phyloP scores from a whole-genome alignment of 2,888 invertebrate species.

The Cerceris ruficornis region DNA sequence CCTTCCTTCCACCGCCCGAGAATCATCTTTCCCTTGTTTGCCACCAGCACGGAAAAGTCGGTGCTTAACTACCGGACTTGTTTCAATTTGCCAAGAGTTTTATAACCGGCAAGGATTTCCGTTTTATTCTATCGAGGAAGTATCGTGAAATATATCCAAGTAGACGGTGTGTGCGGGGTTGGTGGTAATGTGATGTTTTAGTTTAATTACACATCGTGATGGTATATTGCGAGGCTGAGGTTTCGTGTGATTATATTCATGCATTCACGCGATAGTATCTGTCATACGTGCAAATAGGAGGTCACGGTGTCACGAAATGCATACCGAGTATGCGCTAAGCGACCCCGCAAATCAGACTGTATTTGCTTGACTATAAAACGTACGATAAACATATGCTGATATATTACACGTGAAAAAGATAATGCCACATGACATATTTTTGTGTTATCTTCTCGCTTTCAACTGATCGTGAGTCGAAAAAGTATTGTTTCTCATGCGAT shows the following conservation, averaged over 20 bases:
- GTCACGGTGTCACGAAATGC: slow-evolving; percentile 60
- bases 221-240: slow-evolving; percentile 17
- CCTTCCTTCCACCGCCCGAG: slow-evolving; percentile 42
- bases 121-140: neutral
- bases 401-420: slow-evolving; percentile 42
- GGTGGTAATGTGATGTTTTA: neutral
- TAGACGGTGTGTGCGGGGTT: neutral
- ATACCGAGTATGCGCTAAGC: slow-evolving; percentile 44
- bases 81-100: slow-evolving; percentile 32
- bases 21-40: slow-evolving; percentile 56
- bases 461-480: too few species aligned
- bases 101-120: neutral
- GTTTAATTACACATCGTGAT: slow-evolving; percentile 5
- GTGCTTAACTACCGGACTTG: slow-evolving; percentile 29
- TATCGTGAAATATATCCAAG: neutral
- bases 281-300: slow-evolving; percentile 44
- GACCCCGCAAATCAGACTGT: slow-evolving; percentile 51
- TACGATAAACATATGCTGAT: slow-evolving; percentile 45
- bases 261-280: slow-evolving; percentile 48
- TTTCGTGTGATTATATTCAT: slow-evolving; percentile 48
- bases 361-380: slow-evolving; percentile 42
- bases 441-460: neutral
- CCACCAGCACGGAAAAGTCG: slow-evolving; percentile 21
- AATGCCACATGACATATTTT: neutral
- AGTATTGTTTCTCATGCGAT: too few species aligned